Base-by-base conservation (phyloP, 2,888 invertebrate genomes). In the Alviniconcha strummeri region DNA sequence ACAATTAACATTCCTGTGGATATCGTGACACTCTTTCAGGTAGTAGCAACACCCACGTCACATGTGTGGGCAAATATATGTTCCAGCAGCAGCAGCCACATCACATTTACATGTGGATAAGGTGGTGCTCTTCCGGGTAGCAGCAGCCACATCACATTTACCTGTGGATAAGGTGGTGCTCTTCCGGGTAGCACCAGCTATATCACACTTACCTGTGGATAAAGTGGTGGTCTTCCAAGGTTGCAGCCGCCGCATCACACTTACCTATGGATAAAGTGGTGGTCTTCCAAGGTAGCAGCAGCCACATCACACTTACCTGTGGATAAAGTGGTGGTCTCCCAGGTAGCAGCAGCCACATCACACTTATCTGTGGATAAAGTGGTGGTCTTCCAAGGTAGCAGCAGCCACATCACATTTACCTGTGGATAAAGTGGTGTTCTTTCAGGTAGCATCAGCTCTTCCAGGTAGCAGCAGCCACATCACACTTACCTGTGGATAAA, bases 171-270 rank as follows among this genome's bases (percentile, higher is more conserved):
- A 99, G 99, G 90, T 98, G 96, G 91, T 98, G 97, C 88, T 97
- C 96, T 93, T 99, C 99, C 95, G 99, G 95, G 93, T 99, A 99
- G 88, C 97, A 96, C 94, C 99, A 99, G 0, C 99, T 99, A 91
- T 97, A 97, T 81, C 98, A 97, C 5, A 99, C 96, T 92, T 99
- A 98, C 83, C 97, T 94, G 0, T 64, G 64, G 15, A 64, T 64
- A 15, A 15, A 64, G 15, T 64, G 11, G 15, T 64, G 64, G 1
- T 64, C 64, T 13, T 64, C 11, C 11, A 15, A 13, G 64, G 64
- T 64, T 3, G 15, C 64, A 64, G 11, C 64, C 1, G 11, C 9
- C 64, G 4, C 64, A 64, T 15, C 64, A 13, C 11, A 15, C 64
- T 15, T 64, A 64, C 64, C 36, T 9, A 4, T 64, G 15, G 11